A percentile compares a stretch with the other conserved stretches of the same genome.
Conservation (phyloP, 2,888 invertebrate species). For the Hirudinaria manillensis region DNA sequence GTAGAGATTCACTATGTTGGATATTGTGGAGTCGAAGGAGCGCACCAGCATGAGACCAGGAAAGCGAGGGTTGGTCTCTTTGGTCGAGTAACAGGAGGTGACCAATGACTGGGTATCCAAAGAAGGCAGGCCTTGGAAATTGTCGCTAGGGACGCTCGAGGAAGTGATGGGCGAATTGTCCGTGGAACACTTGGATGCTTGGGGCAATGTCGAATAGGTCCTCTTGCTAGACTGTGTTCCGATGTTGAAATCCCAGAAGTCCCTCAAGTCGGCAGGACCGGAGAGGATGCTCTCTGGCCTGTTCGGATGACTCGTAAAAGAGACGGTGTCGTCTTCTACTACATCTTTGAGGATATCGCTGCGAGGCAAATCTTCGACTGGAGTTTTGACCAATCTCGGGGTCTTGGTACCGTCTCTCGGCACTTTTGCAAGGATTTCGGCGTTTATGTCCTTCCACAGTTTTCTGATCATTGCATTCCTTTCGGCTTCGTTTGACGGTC, state of each 20-base stretch:
- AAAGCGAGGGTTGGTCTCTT: neutral
- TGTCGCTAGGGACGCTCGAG: neutral
- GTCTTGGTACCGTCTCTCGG: no score
- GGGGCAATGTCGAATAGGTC: constrained; percentile 4
- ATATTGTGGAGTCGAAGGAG: constrained; percentile 26
- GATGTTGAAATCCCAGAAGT: neutral
- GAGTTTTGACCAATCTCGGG: no score
- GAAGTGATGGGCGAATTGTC: constrained; percentile 1
- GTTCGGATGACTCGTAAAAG: neutral
- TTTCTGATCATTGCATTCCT: no score
- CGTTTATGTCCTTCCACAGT: no score
- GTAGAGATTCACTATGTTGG: constrained; percentile 29
- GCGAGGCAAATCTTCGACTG: no score
- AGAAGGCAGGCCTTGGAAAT: neutral
- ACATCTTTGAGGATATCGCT: no score
- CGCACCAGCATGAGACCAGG: constrained; percentile 4
- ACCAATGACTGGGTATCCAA: neutral
- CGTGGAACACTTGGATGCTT: neutral
- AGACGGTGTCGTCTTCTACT: no score
- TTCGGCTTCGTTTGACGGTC: no score
- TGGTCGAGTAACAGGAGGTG: constrained; percentile 3
- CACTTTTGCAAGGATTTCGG: no score
- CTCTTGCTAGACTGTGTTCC: neutral
- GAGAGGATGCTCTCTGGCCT: neutral
- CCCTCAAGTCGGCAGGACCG: neutral